Evolutionary conservation across 2,113 vertebrate species (phyloP).

Genomic region (Psophia crepitans): DNA sequence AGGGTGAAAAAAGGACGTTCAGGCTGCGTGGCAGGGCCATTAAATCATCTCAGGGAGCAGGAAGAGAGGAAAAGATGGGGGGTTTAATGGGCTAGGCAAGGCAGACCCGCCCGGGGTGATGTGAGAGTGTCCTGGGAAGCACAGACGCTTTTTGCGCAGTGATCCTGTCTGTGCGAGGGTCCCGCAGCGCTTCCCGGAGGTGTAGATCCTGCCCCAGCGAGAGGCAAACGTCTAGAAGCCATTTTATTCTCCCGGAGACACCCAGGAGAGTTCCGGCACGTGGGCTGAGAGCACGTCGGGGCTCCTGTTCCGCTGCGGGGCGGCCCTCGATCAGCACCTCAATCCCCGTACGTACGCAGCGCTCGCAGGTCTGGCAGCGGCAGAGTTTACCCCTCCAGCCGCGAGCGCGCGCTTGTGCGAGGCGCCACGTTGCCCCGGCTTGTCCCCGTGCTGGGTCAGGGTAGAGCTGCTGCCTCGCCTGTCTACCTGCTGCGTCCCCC

Average conservation of each 20-base stretch:
- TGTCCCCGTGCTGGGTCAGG: rapidly evolving
- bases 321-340: background rate
- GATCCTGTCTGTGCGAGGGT: background rate
- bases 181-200: background rate
- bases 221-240: background rate
- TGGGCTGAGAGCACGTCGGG: background rate
- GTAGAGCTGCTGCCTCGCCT: background rate
- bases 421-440: background rate
- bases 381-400: background rate
- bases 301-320: background rate
- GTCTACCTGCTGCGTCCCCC: background rate
- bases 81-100: background rate
- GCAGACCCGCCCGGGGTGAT: background rate
- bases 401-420: background rate
- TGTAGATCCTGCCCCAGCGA: background rate
- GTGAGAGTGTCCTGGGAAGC: background rate
- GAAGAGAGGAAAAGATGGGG: background rate
- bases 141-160: background rate
- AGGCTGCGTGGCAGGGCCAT: background rate
- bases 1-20: background rate
- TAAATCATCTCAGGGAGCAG: background rate
- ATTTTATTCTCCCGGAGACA: background rate
- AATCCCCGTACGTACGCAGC: rapidly evolving
- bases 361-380: background rate
- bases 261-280: background rate